Percentiles rank a stretch among this genome's conserved stretches.
phyloP scores from a whole-genome alignment of 2,113 vertebrate genomes.

The Pseudorasbora parva region DNA sequence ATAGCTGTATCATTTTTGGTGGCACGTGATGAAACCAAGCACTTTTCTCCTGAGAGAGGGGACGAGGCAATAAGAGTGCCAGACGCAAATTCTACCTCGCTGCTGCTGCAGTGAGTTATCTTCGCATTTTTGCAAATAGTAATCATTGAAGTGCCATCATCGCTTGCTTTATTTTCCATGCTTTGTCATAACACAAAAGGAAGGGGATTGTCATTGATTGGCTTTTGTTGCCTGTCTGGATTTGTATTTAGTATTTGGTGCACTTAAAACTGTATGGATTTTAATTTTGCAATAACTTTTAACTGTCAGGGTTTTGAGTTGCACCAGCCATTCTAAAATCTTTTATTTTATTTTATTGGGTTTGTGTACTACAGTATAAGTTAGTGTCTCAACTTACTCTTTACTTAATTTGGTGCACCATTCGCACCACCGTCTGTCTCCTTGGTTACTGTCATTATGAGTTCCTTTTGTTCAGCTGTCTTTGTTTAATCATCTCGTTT shows the following conservation, averaged over 20 bases:
- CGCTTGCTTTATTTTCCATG: neutral
- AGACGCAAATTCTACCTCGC: neutral
- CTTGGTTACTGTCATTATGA: too few relatives aligned
- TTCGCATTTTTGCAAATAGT: constrained; percentile 6
- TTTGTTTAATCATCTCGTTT: too few relatives aligned
- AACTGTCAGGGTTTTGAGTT: neutral
- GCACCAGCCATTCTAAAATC: neutral
- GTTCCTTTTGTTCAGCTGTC: too few relatives aligned
- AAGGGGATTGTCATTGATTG: constrained; percentile 26
- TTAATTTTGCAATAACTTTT: neutral
- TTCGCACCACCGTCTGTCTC: neutral
- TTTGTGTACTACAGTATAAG: neutral
- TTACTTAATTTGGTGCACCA: neutral
- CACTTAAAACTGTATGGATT: neutral
- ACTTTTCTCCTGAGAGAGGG: neutral
- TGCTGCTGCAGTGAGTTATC: neutral
- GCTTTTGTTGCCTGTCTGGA: constrained; percentile 23
- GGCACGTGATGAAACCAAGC: neutral
- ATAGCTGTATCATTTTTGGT: neutral
- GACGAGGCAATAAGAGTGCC: neutral
- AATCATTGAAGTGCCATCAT: constrained; percentile 11
- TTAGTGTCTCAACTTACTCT: neutral
- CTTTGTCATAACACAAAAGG: constrained; percentile 17
- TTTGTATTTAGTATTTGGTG: neutral
- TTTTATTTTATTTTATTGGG: too few relatives aligned